A percentile compares a stretch with the other conserved stretches of the same genome.
Evolutionary conservation across 2,797 vertebrate genomes (phyloP).

Genomic region (Chloroceryle amazona): DNA sequence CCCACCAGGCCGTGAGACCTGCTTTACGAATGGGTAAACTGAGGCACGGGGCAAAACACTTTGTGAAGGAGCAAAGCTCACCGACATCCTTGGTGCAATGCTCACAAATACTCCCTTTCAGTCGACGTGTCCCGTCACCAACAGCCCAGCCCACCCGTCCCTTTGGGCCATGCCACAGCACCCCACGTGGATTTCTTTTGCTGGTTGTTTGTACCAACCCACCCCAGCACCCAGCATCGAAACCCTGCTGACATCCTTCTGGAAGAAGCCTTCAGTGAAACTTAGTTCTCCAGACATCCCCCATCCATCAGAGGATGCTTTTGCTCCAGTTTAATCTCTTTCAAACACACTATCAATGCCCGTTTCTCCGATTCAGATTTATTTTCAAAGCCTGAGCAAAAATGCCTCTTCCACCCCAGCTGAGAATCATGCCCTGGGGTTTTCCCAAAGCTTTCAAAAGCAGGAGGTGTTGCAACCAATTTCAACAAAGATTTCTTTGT

Average conservation of each 20-base stretch:
- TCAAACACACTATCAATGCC: not conserved
- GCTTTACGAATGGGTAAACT: not conserved
- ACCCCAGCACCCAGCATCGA: rapidly evolving
- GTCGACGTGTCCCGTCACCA: rapidly evolving
- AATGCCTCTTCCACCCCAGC: not conserved
- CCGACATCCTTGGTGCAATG: rapidly evolving
- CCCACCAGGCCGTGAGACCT: not conserved
- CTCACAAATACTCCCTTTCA: not conserved
- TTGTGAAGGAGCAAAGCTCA: rapidly evolving
- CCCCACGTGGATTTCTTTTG: not conserved
- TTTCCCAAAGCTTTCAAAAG: conserved; percentile 33
- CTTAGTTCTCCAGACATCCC: not conserved
- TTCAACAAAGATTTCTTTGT: conserved; percentile 47
- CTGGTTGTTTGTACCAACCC: not conserved
- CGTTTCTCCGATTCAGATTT: rapidly evolving
- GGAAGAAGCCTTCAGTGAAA: not conserved
- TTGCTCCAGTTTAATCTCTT: not conserved
- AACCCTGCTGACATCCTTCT: not conserved
- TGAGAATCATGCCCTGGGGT: not conserved
- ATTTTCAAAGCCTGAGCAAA: not conserved
- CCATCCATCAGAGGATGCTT: not conserved
- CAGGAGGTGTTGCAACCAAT: conserved; percentile 34
- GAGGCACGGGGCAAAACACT: not conserved
- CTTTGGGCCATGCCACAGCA: rapidly evolving
- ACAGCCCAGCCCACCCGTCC: rapidly evolving